phyloP scores from a whole-genome alignment of 2,888 invertebrate species.

The Heliconius charithonia region DNA sequence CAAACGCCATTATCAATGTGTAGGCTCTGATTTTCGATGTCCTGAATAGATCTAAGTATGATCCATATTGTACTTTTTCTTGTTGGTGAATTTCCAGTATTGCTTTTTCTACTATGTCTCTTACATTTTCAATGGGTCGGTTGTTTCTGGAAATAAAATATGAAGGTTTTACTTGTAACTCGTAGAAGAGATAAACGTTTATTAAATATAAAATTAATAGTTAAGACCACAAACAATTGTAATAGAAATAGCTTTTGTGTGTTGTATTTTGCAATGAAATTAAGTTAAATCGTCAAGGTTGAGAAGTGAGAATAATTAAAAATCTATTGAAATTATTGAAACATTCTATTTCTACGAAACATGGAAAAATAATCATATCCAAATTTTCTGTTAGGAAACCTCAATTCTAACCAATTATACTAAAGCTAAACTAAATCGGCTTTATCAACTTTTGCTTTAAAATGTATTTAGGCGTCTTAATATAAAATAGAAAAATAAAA shows the following conservation, averaged over 20 bases:
- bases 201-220: no score
- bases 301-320: background rate
- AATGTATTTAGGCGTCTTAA: background rate
- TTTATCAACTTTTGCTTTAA: background rate
- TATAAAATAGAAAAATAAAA: background rate
- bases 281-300: background rate
- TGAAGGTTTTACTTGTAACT: background rate
- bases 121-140: constrained; percentile 64
- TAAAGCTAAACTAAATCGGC: background rate
- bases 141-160: constrained; percentile 68
- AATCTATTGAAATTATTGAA: background rate
- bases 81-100: constrained; percentile 57
- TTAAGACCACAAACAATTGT: no score
- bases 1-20: constrained; percentile 86
- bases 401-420: background rate
- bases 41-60: constrained; percentile 85
- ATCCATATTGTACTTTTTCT: constrained; percentile 49
- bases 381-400: background rate
- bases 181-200: background rate
- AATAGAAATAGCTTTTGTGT: background rate
- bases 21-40: constrained; percentile 87
- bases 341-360: background rate
- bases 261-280: no score
- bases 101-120: constrained; percentile 65
- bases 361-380: background rate